A percentile compares a stretch with the other conserved stretches of the same genome.
phyloP scores from a whole-genome alignment of 2,113 vertebrate species.

The Catharus minimus region DNA sequence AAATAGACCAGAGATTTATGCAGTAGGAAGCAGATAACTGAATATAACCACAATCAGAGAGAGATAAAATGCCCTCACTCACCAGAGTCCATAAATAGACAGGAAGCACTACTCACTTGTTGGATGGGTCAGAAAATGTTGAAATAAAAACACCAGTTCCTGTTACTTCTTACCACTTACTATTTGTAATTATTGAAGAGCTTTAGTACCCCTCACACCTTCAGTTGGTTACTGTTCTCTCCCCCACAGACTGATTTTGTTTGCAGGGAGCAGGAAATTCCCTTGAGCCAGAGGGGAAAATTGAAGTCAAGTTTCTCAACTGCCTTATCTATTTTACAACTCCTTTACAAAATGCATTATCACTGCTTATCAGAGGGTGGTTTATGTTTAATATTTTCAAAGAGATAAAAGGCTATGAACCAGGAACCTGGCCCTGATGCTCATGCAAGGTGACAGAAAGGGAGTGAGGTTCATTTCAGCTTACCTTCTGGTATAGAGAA shows the following conservation, averaged over 20 bases:
- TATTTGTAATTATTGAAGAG: neutral
- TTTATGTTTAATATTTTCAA: slow-evolving; percentile 11
- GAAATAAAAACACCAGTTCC: neutral
- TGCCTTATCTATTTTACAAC: neutral
- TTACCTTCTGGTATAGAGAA: neutral
- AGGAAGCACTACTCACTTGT: neutral
- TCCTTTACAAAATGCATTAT: neutral
- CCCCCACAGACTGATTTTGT: neutral
- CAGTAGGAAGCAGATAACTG: neutral
- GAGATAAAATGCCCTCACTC: neutral
- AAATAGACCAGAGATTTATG: neutral
- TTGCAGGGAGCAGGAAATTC: neutral
- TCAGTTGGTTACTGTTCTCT: neutral
- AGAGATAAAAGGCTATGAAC: slow-evolving; percentile 5
- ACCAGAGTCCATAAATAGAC: neutral
- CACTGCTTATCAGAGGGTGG: neutral
- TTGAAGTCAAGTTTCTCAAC: neutral
- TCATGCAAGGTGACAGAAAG: neutral
- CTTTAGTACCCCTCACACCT: neutral
- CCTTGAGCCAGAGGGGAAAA: neutral
- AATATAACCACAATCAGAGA: neutral
- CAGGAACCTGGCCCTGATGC: neutral
- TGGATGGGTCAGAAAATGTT: neutral
- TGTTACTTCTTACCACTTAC: neutral
- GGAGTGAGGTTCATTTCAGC: neutral